Evolutionary conservation across 2,113 vertebrate species (phyloP).

Genomic region (Tor tambroides): DNA sequence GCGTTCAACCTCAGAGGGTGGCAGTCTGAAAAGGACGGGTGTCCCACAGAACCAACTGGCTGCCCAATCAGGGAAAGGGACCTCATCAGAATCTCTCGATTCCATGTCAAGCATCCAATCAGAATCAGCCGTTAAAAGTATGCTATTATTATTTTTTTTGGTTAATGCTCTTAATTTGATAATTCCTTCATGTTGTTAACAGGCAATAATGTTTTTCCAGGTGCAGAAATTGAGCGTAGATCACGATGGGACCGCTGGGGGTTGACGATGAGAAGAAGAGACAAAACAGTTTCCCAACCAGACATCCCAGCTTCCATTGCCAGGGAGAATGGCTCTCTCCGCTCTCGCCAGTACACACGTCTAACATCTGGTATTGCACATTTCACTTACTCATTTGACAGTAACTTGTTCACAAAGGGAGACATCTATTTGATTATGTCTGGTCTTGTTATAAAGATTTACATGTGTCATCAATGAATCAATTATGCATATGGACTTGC

Average conservation of each 20-base stretch:
- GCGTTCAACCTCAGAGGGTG: slow-evolving; percentile 87
- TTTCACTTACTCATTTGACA: not conserved
- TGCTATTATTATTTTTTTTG: not conserved
- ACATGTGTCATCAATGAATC: slow-evolving; percentile 5
- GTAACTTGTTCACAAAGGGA: not conserved
- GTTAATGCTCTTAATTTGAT: not conserved
- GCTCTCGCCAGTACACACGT: slow-evolving; percentile 78
- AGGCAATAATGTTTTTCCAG: slow-evolving; percentile 47
- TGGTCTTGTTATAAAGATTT: not conserved
- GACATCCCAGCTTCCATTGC: slow-evolving; percentile 85
- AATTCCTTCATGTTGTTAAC: not conserved
- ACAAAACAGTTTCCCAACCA: slow-evolving; percentile 88
- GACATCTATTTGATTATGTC: not conserved
- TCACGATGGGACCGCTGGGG: slow-evolving; percentile 95
- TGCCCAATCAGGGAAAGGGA: slow-evolving; percentile 74
- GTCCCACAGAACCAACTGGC: slow-evolving; percentile 84
- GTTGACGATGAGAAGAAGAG: slow-evolving; percentile 82
- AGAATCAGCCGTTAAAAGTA: slow-evolving; percentile 71
- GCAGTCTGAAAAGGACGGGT: slow-evolving; percentile 75
- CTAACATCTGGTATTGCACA: slow-evolving; percentile 86
- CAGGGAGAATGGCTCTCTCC: slow-evolving; percentile 77
- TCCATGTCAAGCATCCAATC: slow-evolving; percentile 85
- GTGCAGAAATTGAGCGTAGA: slow-evolving; percentile 72
- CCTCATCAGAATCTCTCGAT: slow-evolving; percentile 90
- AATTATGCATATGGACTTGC: slow-evolving; percentile 9